Evolutionary conservation across 2,113 vertebrate species (phyloP), one percentile per base, ranked within the genome.

Genomic region (Solenodon paradoxus): DNA sequence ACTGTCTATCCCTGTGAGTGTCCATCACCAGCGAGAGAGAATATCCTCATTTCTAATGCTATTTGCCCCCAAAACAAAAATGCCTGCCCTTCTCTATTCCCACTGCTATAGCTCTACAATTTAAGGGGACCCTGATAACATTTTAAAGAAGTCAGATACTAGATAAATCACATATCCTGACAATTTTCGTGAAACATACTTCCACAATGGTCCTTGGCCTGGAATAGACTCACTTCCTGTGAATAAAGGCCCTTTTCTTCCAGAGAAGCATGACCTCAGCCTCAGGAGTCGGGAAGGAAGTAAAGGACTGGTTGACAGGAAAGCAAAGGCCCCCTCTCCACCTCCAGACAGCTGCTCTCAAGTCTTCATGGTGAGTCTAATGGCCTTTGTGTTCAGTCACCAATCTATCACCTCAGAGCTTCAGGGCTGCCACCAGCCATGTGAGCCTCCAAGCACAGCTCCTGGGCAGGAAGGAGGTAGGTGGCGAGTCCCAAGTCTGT

Each of bases 401-500:
- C n/a, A 9, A 4, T 66, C 22, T 8, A 28, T 68, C 30, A n/a
- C 77, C 40, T 24, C 35, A 30, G 55, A 63, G 30, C 42, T 82
- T 79, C 38, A n/a, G 63, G 61, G 11, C 26, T 7, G 0, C 81
- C 59, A 53, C 9, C 5, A 30, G 45, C 79, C 35, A 8, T 28
- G 64, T 30, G 55, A 47, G 11, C 13, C 7, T 38, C n/a, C 38
- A 22, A 16, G 51, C 57, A 45, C 7, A 20, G 28, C 51, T 9
- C 22, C 24, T 38, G 30, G 16, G 13, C 22, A 30, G 49, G 42
- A 63, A 1, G 49, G 26, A 64, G 64, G 26, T 40, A 45, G 6
- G n/a, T 5, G 1, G 10, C 42, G 16, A 4, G 5, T 28, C 7
- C 5, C 6, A 11, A 3, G 15, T 32, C 6, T n/a, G 3, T 40